These are phyloP conservation scores for Ypsolopha scabrella DNA, from an alignment of 2,888 invertebrate genomes.

Conservation along the genomic window DNA sequence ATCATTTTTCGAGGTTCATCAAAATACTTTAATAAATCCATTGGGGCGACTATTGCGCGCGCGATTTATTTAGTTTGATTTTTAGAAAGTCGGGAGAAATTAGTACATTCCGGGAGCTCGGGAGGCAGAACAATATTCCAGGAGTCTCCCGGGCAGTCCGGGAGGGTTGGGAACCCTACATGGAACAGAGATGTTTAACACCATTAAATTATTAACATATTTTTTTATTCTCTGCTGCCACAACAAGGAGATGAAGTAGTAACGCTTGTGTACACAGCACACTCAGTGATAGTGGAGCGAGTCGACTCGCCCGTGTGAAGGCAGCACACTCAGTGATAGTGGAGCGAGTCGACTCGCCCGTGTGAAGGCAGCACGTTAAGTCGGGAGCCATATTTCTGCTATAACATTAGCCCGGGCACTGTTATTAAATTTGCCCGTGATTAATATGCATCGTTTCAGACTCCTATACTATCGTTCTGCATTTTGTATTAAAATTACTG, in stretches of 20 bases:
- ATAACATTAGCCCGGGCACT: constrained; percentile 2
- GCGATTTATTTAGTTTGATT: too few species aligned
- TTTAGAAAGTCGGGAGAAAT: too few species aligned
- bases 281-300: background rate
- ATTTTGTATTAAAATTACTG: background rate
- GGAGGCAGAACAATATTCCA: too few species aligned
- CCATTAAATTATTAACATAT: too few species aligned
- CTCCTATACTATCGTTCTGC: background rate
- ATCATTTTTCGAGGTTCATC: too few species aligned
- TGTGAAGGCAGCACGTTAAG: background rate
- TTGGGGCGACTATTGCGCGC: too few species aligned
- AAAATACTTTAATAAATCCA: too few species aligned
- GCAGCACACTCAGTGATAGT: background rate
- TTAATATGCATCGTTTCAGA: constrained; percentile 3
- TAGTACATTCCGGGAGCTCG: too few species aligned
- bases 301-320: background rate
- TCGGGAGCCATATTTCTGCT: constrained; percentile 1
- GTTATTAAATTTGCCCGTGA: constrained; percentile 10
- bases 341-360: background rate
- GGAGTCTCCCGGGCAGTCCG: too few species aligned
- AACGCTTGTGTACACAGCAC: background rate
- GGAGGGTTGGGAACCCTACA: too few species aligned
- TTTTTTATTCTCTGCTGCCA: too few species aligned
- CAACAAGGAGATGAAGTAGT: background rate
- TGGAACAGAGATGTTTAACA: too few species aligned